Evolutionary conservation across 2,888 invertebrate species (phyloP), one percentile per base, ranked within the genome.

Genomic region (Cetonia aurata): DNA sequence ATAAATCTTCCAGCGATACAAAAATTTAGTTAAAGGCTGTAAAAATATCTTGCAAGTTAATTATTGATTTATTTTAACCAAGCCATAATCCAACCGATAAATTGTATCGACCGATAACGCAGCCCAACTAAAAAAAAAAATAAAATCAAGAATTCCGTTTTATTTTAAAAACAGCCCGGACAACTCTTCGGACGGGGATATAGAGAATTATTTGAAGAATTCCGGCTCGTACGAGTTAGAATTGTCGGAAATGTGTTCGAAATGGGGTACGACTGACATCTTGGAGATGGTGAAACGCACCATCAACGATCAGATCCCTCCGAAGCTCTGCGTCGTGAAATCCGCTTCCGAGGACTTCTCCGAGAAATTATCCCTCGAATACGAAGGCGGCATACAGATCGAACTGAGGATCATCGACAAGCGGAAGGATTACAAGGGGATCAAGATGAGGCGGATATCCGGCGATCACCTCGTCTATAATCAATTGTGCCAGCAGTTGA

Each of bases 401-500:
- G 95, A 95, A 79, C 84, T 96, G 79, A 90, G 93, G 77, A 90
- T 96, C 9, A 92, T 93, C 78, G 92, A 74, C 89, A 92, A 78
- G 76, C 84, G 79, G 62, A 82, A 91, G 80, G 91, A 92, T 79
- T 90, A 90, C 60, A 94, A 94, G 77, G 94, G 94, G 6, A 87
- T 96, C 77, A 95, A 95, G 78, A 90, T 96, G 90, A 86, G 95
- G 68, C 86, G 95, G 80, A 94, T 96, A 78, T 95, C 95, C 0
- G 96, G 96, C 4, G 96, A 96, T 84, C 94, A 94, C 83, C 87
- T 92, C 77, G 94, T 95, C 81, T 96, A 95, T 81, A 94, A 93
- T 73, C 93, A 94, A 83, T 87, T 96, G 48, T 96, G 96, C 83
- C 93, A 95, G 81, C 94, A 95, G 84, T 85, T 96, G 78, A 94